Conservation (phyloP, 2,888 invertebrate genomes). For the Mesorhabditis sp. region DNA sequence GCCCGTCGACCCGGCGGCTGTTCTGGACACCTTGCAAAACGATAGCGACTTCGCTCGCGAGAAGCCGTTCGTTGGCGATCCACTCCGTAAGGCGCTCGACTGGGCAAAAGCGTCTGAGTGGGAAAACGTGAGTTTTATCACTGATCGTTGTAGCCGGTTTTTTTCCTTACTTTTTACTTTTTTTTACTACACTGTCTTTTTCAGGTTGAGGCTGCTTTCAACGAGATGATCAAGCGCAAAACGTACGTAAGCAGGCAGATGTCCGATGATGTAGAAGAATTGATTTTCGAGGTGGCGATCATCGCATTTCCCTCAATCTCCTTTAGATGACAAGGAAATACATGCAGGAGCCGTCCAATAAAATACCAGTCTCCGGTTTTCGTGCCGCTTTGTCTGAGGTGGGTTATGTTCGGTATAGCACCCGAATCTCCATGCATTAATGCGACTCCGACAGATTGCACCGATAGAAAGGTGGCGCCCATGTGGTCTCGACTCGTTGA, state of each 20-base stretch:
- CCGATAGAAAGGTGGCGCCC: no score
- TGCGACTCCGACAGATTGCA: no score
- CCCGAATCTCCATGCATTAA: no score
- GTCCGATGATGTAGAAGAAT: conserved; percentile 35
- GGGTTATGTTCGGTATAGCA: no score
- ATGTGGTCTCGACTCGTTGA: no score
- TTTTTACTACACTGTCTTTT: not conserved
- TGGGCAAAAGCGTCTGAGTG: conserved; percentile 27
- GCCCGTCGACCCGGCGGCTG: conserved; percentile 16
- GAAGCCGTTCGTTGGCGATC: conserved; percentile 35
- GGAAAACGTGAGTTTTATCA: conserved; percentile 20
- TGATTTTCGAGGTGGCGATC: conserved; percentile 19
- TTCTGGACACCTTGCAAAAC: conserved; percentile 19
- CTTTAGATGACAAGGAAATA: no score
- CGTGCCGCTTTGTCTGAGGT: no score
- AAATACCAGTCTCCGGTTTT: no score
- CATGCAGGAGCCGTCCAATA: no score
- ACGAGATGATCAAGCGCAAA: conserved; percentile 25
- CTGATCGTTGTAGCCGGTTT: not conserved
- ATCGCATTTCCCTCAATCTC: no score
- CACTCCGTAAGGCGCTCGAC: conserved; percentile 29
- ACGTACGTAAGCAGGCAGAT: conserved; percentile 25
- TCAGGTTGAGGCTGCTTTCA: conserved; percentile 33
- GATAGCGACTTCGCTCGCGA: conserved; percentile 26
- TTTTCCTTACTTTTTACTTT: no score